These are phyloP conservation scores for Epizoanthus illoricatus DNA, from an alignment of 92 coral and sea anemone species.

Conservation along the genomic window DNA sequence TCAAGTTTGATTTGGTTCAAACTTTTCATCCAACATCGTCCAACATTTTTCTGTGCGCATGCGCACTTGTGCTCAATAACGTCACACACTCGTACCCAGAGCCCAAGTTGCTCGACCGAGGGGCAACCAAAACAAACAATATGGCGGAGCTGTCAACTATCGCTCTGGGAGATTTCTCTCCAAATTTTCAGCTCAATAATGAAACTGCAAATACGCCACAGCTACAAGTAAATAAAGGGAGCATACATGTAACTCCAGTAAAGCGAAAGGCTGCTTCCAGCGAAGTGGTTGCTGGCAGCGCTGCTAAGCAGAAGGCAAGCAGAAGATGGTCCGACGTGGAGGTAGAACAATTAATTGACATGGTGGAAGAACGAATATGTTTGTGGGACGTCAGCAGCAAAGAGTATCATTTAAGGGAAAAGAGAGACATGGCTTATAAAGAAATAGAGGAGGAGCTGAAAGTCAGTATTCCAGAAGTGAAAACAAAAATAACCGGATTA, in stretches of 20 bases:
- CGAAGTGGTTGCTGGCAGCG: too few species aligned
- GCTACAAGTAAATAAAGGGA: too few species aligned
- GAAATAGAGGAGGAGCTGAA: conserved; percentile 34
- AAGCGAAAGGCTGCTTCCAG: too few species aligned
- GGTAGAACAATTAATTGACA: conserved; percentile 33
- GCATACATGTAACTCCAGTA: too few species aligned
- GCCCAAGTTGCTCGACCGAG: not conserved
- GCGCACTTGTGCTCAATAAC: too few species aligned
- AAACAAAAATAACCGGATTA: conserved; percentile 38
- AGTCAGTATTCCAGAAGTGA: conserved; percentile 27
- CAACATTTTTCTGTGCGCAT: too few species aligned
- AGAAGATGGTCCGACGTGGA: conserved; percentile 44
- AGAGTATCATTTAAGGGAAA: conserved; percentile 35
- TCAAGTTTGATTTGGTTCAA: too few species aligned
- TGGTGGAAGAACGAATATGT: conserved; percentile 35
- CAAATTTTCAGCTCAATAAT: too few species aligned
- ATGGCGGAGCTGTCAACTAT: not conserved
- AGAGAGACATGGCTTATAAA: conserved; percentile 21
- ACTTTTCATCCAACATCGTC: too few species aligned
- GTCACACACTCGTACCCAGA: too few species aligned
- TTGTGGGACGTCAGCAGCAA: conserved; percentile 39
- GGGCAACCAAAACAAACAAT: conserved; percentile 6
- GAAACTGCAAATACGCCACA: too few species aligned
- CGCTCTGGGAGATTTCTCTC: too few species aligned
- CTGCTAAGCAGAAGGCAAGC: conserved; percentile 1